Conservation (phyloP, 92 coral and sea anemone genomes). For the Parazoanthus atlanticus region DNA sequence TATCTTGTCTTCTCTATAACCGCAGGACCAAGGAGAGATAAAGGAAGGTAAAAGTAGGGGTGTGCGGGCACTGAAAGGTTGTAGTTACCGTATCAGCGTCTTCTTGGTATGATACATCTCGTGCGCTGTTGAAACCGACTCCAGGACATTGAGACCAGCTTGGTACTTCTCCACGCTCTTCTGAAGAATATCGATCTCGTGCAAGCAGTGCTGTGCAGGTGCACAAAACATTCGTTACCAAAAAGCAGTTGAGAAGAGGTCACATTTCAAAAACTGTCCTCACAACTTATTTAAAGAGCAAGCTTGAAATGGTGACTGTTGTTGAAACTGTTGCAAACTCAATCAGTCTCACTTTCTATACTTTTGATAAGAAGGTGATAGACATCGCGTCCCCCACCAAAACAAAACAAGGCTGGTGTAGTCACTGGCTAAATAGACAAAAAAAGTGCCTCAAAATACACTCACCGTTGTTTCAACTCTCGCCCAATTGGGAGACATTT, state of each 20-base stretch:
- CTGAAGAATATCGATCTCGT: slow-evolving; percentile 64
- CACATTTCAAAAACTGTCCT: neutral
- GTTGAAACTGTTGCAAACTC: too few species aligned
- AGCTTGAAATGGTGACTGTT: too few species aligned
- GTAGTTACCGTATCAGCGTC: slow-evolving; percentile 69
- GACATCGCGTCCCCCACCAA: too few species aligned
- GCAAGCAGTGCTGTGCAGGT: slow-evolving; percentile 53
- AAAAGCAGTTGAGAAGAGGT: neutral
- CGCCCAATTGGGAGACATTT: too few species aligned
- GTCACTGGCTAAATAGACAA: too few species aligned
- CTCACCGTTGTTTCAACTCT: too few species aligned
- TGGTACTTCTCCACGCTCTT: slow-evolving; percentile 59
- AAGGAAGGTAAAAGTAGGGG: neutral
- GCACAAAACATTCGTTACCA: neutral
- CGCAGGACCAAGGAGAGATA: too few species aligned
- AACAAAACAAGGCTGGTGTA: too few species aligned
- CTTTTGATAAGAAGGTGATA: too few species aligned
- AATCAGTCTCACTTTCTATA: too few species aligned
- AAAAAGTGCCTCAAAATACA: too few species aligned
- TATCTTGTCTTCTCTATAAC: neutral
- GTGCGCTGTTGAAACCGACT: slow-evolving; percentile 62
- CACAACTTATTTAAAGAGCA: neutral
- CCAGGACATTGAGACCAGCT: slow-evolving; percentile 52
- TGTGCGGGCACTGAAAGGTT: too few species aligned
- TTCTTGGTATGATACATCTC: slow-evolving; percentile 60